Evolutionary conservation across 2,888 invertebrate genomes (phyloP).

Genomic region (Oscheius sp.): DNA sequence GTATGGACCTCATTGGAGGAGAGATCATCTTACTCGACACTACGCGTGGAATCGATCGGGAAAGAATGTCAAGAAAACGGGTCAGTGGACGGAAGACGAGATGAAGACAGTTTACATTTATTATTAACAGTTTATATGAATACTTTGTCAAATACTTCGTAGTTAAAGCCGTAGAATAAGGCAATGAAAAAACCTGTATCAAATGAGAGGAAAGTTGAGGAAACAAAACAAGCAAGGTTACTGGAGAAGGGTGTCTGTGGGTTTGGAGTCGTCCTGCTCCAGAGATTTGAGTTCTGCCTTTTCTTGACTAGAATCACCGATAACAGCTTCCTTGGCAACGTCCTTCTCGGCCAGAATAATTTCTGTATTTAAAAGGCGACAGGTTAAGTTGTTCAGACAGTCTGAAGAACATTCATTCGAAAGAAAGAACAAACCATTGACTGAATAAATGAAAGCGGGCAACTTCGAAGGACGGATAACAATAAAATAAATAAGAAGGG

Average conservation of each 20-base stretch:
- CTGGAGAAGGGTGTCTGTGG: not conserved
- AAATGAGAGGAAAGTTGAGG: not conserved
- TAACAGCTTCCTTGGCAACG: not conserved
- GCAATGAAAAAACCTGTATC: not conserved
- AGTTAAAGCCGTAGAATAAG: not conserved
- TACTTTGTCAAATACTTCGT: no score
- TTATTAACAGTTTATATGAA: not conserved
- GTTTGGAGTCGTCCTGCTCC: no score
- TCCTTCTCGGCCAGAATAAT: not conserved
- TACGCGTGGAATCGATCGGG: slow-evolving; percentile 5
- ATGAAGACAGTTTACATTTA: slow-evolving; percentile 3
- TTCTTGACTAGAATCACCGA: not conserved
- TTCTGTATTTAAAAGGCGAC: not conserved
- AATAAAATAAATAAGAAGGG: not conserved
- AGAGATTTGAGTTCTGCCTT: no score
- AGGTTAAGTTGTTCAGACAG: not conserved
- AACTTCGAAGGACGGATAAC: not conserved
- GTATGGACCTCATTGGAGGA: slow-evolving; percentile 18
- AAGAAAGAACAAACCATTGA: not conserved
- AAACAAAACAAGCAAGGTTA: not conserved
- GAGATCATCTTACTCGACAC: not conserved
- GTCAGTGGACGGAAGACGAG: not conserved
- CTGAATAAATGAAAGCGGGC: not conserved
- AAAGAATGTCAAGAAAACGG: not conserved
- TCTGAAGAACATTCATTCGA: not conserved